Base-by-base conservation (phyloP, 92 coral and sea anemone genomes). In the Micromussa lordhowensis region DNA sequence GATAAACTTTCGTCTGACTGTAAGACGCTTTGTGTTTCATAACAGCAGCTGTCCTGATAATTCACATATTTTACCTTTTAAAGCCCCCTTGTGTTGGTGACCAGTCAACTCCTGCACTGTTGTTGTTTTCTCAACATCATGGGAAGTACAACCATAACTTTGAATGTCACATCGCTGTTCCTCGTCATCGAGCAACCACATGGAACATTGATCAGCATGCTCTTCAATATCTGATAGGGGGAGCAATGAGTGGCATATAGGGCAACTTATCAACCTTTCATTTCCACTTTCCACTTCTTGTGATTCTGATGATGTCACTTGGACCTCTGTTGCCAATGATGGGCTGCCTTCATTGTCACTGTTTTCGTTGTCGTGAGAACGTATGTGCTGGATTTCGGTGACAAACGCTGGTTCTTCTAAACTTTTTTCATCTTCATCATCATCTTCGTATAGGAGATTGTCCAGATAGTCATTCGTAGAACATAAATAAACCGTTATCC, bases 1-100 rank as follows among this genome's bases (percentile, higher is more conserved):
- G 55, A 91, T 21, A 78, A 78, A 87, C 66, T 91, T 91, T 74
- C 93, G 82, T 49, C 93, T 91, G 28, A 91, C 75, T 22, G 93
- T 91, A 31, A 87, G 82, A 55, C 82, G 82, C 35, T 78, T 78
- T 78, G 82, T 78, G 34, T 78, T 63, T 70, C 22, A 4, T 70
- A 29, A 70, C 24, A 70, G 38, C 75, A 70, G n/a, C 24, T 70
- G 75, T 16, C 75, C 48, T 70, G 75, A 70, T 34, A 70, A 70
- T 16, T 16, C 24, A 13, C 30, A 16, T 70, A 70, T 70, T 70
- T 70, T 16, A 28, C 24, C 75, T 21, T 15, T 21, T 6, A 74
- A 22, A 36, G 79, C 79, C n/a, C 1, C 38, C 79, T 74, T 74
- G 15, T 44, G 36, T 22, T 74, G 79, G 40, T 74, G 79, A 18